phyloP scores from a whole-genome alignment of 1,140 invertebrate genomes.

The Ladona fulva region DNA sequence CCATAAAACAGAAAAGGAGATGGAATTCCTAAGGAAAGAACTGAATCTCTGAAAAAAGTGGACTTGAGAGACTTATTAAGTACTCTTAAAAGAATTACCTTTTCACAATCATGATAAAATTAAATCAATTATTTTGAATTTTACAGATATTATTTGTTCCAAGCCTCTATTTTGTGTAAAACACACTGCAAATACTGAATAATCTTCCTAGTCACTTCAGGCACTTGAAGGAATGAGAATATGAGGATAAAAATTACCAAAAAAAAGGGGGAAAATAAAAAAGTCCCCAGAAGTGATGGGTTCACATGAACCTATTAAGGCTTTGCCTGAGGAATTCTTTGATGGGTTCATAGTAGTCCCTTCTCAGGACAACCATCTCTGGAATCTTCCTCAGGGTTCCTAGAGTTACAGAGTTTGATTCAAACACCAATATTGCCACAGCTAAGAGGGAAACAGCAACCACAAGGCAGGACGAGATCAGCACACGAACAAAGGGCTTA shows the following conservation, averaged over 20 bases:
- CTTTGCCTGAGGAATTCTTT: slow-evolving; percentile 50
- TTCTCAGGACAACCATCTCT: slow-evolving; percentile 64
- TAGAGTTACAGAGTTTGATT: slow-evolving; percentile 60
- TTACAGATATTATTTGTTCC: neutral
- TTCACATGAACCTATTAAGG: slow-evolving; percentile 12
- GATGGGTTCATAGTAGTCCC: slow-evolving; percentile 72
- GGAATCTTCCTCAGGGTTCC: slow-evolving; percentile 60
- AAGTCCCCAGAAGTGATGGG: neutral
- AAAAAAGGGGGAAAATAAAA: neutral
- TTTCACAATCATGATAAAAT: neutral
- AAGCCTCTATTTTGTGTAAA: slow-evolving; percentile 2
- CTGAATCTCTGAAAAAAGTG: no score
- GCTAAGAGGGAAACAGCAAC: slow-evolving; percentile 30
- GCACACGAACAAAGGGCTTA: slow-evolving; percentile 50
- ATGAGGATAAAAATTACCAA: slow-evolving; percentile 2
- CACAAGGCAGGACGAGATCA: slow-evolving; percentile 57
- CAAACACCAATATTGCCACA: slow-evolving; percentile 33
- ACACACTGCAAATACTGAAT: slow-evolving; percentile 6
- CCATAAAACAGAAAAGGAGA: no score
- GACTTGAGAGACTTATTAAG: neutral
- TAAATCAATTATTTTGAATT: neutral
- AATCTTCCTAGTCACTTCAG: slow-evolving; percentile 9
- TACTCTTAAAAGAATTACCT: neutral
- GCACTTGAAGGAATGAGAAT: slow-evolving; percentile 9
- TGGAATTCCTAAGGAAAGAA: no score